Conservation (phyloP, 2,797 vertebrate species). For the Pseudomugil gertrudae region DNA sequence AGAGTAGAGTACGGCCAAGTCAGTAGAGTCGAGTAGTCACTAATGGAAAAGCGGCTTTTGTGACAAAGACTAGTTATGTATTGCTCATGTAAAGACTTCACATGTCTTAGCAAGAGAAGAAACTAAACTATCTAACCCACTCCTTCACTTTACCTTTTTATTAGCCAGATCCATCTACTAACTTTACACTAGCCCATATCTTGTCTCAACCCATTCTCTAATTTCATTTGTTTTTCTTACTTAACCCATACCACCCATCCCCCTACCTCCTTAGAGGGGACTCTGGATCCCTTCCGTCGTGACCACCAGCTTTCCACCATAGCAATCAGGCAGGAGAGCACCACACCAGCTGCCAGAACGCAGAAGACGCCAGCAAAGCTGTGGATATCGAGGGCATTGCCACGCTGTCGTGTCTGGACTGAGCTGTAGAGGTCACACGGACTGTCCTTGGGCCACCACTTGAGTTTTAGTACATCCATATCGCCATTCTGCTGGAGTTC, state of each 20-base stretch:
- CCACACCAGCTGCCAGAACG: conserved; percentile 94
- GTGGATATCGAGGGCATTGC: conserved; percentile 95
- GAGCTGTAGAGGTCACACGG: conserved; percentile 95
- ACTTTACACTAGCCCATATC: not conserved
- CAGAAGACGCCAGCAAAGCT: conserved; percentile 99
- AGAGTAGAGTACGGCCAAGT: too few species aligned
- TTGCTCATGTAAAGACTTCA: conserved; percentile 19
- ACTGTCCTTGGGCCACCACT: conserved; percentile 97
- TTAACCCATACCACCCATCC: conserved; percentile 13
- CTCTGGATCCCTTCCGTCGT: conserved; percentile 94
- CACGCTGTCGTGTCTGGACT: conserved; percentile 89
- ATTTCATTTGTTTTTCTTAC: not conserved
- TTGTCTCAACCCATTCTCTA: not conserved
- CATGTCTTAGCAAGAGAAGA: conserved; percentile 3
- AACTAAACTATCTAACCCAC: conserved; percentile 23
- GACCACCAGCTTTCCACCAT: conserved; percentile 99
- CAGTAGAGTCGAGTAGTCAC: too few species aligned
- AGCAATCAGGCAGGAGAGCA: conserved; percentile 97
- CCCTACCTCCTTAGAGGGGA: conserved; percentile 97
- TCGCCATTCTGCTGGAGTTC: conserved; percentile 98
- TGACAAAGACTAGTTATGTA: not conserved
- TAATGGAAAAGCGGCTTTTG: too few species aligned
- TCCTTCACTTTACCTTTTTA: not conserved
- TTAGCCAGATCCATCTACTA: conserved; percentile 4
- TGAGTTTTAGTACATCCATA: conserved; percentile 96